These are phyloP conservation scores for Microctenopoma lineatum DNA, from an alignment of 2,797 vertebrate species.

Conservation along the genomic window DNA sequence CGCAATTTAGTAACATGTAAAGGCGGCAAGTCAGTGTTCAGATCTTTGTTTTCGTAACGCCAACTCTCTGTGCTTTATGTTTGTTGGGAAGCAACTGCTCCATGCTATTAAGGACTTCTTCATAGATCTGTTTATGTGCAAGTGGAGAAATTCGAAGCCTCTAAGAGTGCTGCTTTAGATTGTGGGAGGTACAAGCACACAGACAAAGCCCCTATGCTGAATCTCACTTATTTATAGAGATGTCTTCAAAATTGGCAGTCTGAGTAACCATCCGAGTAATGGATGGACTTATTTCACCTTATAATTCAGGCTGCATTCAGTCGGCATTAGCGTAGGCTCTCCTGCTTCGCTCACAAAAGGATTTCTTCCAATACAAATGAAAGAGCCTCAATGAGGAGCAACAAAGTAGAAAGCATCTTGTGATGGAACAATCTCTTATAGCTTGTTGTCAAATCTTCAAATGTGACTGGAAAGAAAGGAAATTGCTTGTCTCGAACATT, in stretches of 20 bases:
- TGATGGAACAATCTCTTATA: conserved; percentile 12
- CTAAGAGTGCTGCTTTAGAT: conserved; percentile 38
- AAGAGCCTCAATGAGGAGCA: conserved; percentile 7
- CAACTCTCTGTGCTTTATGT: not conserved
- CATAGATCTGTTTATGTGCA: conserved; percentile 39
- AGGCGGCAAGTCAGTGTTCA: not conserved
- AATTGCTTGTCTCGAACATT: not conserved
- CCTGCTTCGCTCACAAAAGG: conserved; percentile 32
- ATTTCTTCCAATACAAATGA: conserved; percentile 42
- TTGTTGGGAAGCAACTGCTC: not conserved
- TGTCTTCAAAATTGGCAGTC: conserved; percentile 47
- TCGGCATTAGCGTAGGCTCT: conserved; percentile 24
- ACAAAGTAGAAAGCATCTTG: conserved; percentile 32
- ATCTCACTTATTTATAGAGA: conserved; percentile 57
- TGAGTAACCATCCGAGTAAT: conserved; percentile 62
- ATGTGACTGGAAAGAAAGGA: not conserved
- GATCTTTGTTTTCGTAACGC: conserved; percentile 26
- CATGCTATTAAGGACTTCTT: not conserved
- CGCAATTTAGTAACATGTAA: conserved; percentile 1
- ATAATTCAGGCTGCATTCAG: conserved; percentile 54
- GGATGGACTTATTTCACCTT: conserved; percentile 52
- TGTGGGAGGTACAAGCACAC: conserved; percentile 23
- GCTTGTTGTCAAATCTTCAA: conserved; percentile 12
- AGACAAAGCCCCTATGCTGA: conserved; percentile 36
- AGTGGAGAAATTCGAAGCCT: conserved; percentile 31